Evolutionary conservation across 2,888 invertebrate species (phyloP), one percentile per base, ranked within the genome.

Genomic region (Pyrochroa serraticornis): DNA sequence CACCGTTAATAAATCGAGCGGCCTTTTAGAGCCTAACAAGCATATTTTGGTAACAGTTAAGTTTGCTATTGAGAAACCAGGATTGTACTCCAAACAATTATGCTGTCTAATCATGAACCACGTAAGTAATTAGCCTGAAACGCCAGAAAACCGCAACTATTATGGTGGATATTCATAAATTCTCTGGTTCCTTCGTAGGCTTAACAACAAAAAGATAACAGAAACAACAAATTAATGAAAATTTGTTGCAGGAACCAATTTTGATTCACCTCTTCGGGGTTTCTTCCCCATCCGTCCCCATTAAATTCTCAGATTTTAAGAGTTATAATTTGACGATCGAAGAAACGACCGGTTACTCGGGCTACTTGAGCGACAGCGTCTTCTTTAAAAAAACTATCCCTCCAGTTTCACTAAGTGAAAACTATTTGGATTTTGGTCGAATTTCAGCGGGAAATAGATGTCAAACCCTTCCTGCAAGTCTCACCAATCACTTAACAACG

Each of bases 401-500:
- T 6, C 51, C 55, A 0, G 9, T 60, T 47, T 51, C 55, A 3
- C 30, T 60, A 3, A 60, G 44, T 38, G 43, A 46, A 13, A 55
- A 36, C 32, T 51, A 43, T 7, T 12, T 60, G 2, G 60, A 60
- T 47, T 60, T 60, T 30, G 60, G 55, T 3, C 33, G 22, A 22
- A 34, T 45, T 9, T 12, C 30, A 10, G 32, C 44, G 1, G 36
- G 35, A 14, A 36, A 9, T 8, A 30, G 32, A 3, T 57, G 57
- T 38, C 47, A 51, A 43, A 47, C 45, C 1, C 32, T 60, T n/a
- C 38, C 41, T 1, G 51, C 55, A 8, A 47, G 32, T n/a, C 13
- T 55, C 7, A 55, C 55, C 9, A 60, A 60, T 43, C 50, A 60
- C 41, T n/a, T 55, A 22, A 37, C 42, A n/a, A 22, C 32, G 8